Evolutionary conservation across 2,888 invertebrate species (phyloP).

Genomic region (Pheosia tremula): DNA sequence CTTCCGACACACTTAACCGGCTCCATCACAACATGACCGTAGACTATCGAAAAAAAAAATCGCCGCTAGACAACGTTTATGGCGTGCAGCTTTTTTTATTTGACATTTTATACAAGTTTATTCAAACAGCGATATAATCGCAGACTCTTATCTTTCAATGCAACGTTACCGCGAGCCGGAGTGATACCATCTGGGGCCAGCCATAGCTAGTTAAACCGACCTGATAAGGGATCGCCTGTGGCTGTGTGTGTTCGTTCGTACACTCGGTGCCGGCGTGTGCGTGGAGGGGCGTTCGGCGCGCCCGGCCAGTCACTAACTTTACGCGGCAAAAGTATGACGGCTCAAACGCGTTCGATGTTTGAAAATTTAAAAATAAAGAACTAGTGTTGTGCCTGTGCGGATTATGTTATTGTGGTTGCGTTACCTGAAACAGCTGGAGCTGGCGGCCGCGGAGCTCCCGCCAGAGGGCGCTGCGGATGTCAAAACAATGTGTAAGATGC

Average conservation of each 20-base stretch:
- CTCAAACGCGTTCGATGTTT: slow-evolving; percentile 45
- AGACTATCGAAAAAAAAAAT: slow-evolving; percentile 48
- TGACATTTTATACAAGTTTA: slow-evolving; percentile 85
- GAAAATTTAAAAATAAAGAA: slow-evolving; percentile 40
- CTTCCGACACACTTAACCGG: slow-evolving; percentile 4
- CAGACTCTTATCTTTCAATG: slow-evolving; percentile 83
- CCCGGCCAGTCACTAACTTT: slow-evolving; percentile 80
- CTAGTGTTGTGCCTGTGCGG: slow-evolving; percentile 57
- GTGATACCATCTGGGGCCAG: slow-evolving; percentile 81
- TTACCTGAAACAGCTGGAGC: slow-evolving; percentile 78
- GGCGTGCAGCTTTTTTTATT: slow-evolving; percentile 79
- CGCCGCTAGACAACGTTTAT: slow-evolving; percentile 72
- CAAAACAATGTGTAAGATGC: slow-evolving; percentile 79
- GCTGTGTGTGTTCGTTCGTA: slow-evolving; percentile 60
- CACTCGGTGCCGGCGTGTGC: slow-evolving; percentile 54
- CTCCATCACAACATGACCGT: slow-evolving; percentile 4
- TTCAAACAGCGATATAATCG: slow-evolving; percentile 83
- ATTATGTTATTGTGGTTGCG: slow-evolving; percentile 80
- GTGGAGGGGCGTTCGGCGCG: slow-evolving; percentile 65
- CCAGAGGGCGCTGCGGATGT: slow-evolving; percentile 71
- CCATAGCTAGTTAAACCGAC: slow-evolving; percentile 83
- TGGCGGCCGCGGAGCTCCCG: slow-evolving; percentile 65
- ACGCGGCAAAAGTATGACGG: slow-evolving; percentile 83
- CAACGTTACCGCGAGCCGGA: slow-evolving; percentile 83
- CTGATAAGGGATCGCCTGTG: slow-evolving; percentile 77